phyloP scores from a whole-genome alignment of 1,140 invertebrate genomes.

The Eriosoma lanigerum region DNA sequence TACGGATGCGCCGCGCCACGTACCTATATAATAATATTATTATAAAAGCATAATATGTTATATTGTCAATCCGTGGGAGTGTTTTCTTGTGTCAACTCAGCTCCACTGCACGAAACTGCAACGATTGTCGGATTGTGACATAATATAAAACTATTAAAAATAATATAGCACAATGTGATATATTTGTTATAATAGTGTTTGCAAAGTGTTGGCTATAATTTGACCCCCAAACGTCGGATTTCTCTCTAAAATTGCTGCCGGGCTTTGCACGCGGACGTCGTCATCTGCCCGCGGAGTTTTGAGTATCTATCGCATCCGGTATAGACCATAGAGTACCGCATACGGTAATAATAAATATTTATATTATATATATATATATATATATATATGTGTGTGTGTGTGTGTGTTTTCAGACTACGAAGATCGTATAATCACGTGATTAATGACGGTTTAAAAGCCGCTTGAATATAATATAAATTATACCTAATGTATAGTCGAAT shows the following conservation, averaged over 20 bases:
- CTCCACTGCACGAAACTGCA: neutral
- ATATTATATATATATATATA: neutral
- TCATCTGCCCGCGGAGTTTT: neutral
- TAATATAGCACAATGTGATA: too few relatives aligned
- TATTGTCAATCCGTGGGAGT: constrained; percentile 2
- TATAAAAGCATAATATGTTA: too few relatives aligned
- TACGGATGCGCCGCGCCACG: neutral
- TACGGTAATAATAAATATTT: neutral
- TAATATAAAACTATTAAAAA: too few relatives aligned
- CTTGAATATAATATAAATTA: neutral
- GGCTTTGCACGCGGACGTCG: neutral
- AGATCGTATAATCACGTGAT: constrained; percentile 14
- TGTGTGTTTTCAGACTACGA: neutral
- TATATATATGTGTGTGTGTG: too few relatives aligned
- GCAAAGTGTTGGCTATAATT: too few relatives aligned
- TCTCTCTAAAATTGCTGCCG: constrained; percentile 14
- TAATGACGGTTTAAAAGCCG: constrained; percentile 37
- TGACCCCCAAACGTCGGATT: constrained; percentile 20
- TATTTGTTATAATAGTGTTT: too few relatives aligned
- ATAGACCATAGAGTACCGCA: neutral
- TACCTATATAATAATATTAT: too few relatives aligned
- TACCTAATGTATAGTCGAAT: neutral
- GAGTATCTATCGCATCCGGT: constrained; percentile 14
- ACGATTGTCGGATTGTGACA: too few relatives aligned
- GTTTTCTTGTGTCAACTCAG: neutral